Evolutionary conservation across 1,140 invertebrate species (phyloP).

Genomic region (Heliconius congener): DNA sequence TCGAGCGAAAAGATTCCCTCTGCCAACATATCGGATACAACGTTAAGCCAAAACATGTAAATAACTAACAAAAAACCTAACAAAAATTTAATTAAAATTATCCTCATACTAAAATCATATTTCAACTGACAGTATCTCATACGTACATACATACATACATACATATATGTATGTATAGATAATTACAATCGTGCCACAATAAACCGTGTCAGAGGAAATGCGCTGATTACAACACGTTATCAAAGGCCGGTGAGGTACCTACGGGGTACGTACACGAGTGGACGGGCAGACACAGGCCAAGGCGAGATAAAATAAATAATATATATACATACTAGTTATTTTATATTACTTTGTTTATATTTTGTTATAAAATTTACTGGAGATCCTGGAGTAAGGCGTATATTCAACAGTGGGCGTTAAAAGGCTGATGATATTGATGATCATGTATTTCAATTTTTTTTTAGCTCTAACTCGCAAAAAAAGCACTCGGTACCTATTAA

Average conservation of each 20-base stretch:
- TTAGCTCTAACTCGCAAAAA: too few relatives aligned
- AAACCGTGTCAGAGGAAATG: constrained; percentile 17
- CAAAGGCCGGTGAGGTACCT: constrained; percentile 21
- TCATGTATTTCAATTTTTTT: too few relatives aligned
- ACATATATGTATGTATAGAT: background rate
- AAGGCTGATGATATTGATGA: too few relatives aligned
- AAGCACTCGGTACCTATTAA: background rate
- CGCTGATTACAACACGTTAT: constrained; percentile 19
- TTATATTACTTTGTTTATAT: background rate
- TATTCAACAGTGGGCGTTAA: too few relatives aligned
- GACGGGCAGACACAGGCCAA: constrained; percentile 17
- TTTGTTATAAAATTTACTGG: background rate
- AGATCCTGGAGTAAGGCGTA: too few relatives aligned
- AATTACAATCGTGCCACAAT: constrained; percentile 16
- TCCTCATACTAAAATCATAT: background rate
- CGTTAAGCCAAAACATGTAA: background rate
- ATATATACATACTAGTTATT: background rate
- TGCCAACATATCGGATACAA: background rate
- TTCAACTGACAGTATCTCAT: background rate
- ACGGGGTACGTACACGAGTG: background rate
- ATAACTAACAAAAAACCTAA: background rate
- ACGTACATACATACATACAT: background rate
- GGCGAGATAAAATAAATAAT: constrained; percentile 16
- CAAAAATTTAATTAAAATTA: background rate
- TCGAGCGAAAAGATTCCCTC: background rate